Conservation (phyloP, 2,888 invertebrate genomes). For the Pandemis corylana region DNA sequence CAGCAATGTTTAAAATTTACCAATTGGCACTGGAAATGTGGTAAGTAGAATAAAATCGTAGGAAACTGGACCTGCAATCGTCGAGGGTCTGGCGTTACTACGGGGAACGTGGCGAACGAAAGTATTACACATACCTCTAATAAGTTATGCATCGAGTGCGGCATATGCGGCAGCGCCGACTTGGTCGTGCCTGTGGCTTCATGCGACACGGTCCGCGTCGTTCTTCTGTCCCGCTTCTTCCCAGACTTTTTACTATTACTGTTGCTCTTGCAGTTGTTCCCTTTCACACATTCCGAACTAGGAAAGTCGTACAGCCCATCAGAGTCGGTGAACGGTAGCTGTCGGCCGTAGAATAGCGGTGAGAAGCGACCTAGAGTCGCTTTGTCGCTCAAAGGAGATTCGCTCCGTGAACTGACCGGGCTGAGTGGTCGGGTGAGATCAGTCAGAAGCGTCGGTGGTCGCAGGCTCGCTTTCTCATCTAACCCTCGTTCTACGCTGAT, state of each 20-base stretch:
- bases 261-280: conserved; percentile 80
- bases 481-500: conserved; percentile 82
- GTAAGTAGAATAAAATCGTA: no score
- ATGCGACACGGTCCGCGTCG: conserved; percentile 79
- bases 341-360: conserved; percentile 89
- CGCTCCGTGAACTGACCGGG: conserved; percentile 91
- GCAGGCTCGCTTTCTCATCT: conserved; percentile 76
- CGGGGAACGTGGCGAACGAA: no score
- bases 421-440: conserved; percentile 86
- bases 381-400: conserved; percentile 91
- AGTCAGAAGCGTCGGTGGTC: conserved; percentile 84
- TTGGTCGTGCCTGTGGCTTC: conserved; percentile 80
- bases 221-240: conserved; percentile 86
- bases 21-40: not conserved
- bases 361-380: conserved; percentile 88
- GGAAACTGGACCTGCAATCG: no score
- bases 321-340: conserved; percentile 90
- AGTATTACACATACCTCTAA: conserved; percentile 78
- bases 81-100: no score
- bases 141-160: conserved; percentile 84
- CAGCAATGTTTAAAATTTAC: no score
- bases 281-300: conserved; percentile 88
- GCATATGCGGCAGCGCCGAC: conserved; percentile 82
- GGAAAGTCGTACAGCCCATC: conserved; percentile 92
- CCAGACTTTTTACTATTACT: conserved; percentile 83